Base-by-base conservation (phyloP, 2,797 vertebrate species). In the Antennarius maculatus region DNA sequence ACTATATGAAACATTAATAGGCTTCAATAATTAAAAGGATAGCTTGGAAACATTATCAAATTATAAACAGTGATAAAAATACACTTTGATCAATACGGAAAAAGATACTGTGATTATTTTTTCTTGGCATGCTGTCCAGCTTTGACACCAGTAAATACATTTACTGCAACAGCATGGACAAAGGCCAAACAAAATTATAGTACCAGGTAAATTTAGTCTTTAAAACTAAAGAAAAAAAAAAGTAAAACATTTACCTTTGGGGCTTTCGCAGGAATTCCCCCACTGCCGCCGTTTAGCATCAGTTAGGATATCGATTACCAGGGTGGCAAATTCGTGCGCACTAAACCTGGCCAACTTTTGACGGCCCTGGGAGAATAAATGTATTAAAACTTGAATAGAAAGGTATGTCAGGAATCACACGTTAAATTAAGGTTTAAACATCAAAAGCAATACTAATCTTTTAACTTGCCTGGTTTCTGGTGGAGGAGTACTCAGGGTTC, bases 401-500 rank as follows among this genome's bases (percentile, higher is more conserved):
- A 56, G 45, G 39, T 9, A 47, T 2, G 39, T 12, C 17, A 17
- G 23, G 7, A 34, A 17, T 51, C 15, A 27, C 16, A 67, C 1
- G 61, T 1, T 7, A 18, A 29, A 37, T 1, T 23, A 0, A 29
- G 11, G 7, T 18, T 47, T 6, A 4, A 53, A 49, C 7, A 2
- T 5, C 3, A 28, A 43, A 43, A 15, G 41, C 5, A 12, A 46
- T 2, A 48, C 0, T 10, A 16, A 10, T 39, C 45, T 5, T 10
- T 14, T 29, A 14, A 65, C 90, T 83, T 90, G 93, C 98, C 96
- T 99, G 97, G 90, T 99, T 99, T 77, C 98, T 94, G 53, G 98
- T 99, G 1, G 97, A 99, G 0, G 98, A 99, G 81, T 99, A 99
- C 58, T 99, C 98, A 0, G 98, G 98, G 83, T 99, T 99, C 81